phyloP scores from a whole-genome alignment of 2,888 invertebrate genomes.

The Chloroclystis v-ata region DNA sequence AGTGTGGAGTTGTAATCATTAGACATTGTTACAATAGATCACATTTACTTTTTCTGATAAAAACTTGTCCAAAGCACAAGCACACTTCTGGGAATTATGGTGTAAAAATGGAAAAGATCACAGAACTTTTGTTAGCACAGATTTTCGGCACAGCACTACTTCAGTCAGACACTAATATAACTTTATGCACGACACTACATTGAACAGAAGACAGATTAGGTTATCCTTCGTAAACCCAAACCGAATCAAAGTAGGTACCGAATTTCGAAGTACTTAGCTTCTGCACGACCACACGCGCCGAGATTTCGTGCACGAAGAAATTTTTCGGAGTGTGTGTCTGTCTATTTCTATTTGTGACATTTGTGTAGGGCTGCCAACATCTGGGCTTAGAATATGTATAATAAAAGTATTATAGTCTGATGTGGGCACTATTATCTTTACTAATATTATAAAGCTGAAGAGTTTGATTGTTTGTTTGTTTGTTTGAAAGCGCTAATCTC shows the following conservation, averaged over 20 bases:
- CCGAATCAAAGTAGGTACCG: background rate
- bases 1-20: slow-evolving; percentile 73
- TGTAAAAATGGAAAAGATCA: background rate
- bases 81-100: background rate
- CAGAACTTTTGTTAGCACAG: background rate
- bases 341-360: background rate
- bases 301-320: slow-evolving; percentile 5
- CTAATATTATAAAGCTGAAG: too few species aligned
- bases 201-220: background rate
- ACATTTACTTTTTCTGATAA: background rate
- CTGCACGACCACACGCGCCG: slow-evolving; percentile 3
- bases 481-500: too few species aligned
- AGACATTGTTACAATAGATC: slow-evolving; percentile 68
- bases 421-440: too few species aligned
- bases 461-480: too few species aligned
- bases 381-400: too few species aligned
- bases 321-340: background rate
- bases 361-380: too few species aligned
- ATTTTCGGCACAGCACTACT: too few species aligned
- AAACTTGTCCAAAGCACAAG: background rate
- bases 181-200: too few species aligned
- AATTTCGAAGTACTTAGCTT: background rate
- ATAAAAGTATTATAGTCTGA: too few species aligned
- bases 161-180: too few species aligned
- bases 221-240: background rate